Evolutionary conservation across 2,888 invertebrate genomes (phyloP).

Genomic region (Philhelius pedissequus): DNA sequence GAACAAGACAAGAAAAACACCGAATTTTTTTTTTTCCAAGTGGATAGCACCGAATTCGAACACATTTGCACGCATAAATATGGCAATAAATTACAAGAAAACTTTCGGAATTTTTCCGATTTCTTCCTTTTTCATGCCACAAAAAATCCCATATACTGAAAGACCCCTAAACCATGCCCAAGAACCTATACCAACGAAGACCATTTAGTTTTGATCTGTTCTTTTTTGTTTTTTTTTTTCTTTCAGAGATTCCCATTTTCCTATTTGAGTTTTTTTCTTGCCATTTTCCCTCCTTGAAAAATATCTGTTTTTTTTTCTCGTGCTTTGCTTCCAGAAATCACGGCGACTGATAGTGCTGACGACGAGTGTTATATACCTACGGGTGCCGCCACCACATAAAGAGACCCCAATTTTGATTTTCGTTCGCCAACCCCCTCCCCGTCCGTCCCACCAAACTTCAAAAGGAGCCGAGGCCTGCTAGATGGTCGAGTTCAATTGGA

Average conservation of each 20-base stretch:
- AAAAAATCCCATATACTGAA: neutral
- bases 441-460: too few species aligned
- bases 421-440: neutral
- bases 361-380: constrained; percentile 32
- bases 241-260: constrained; percentile 12
- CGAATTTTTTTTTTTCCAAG: constrained; percentile 49
- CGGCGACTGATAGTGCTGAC: constrained; percentile 66
- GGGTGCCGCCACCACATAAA: constrained; percentile 34
- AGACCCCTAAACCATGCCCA: neutral
- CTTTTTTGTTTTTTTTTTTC: constrained; percentile 49
- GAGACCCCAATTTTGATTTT: neutral
- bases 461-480: neutral
- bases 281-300: neutral
- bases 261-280: constrained; percentile 14
- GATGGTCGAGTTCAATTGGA: neutral
- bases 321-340: constrained; percentile 50
- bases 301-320: neutral
- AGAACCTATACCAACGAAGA: constrained; percentile 6
- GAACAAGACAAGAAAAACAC: neutral
- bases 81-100: constrained; percentile 66
- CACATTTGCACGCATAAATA: constrained; percentile 68
- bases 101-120: constrained; percentile 24
- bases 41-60: constrained; percentile 47
- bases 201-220: constrained; percentile 66
- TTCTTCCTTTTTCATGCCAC: neutral